phyloP scores from a whole-genome alignment of 2,888 invertebrate genomes.

The Nipponacmea schrenckii region DNA sequence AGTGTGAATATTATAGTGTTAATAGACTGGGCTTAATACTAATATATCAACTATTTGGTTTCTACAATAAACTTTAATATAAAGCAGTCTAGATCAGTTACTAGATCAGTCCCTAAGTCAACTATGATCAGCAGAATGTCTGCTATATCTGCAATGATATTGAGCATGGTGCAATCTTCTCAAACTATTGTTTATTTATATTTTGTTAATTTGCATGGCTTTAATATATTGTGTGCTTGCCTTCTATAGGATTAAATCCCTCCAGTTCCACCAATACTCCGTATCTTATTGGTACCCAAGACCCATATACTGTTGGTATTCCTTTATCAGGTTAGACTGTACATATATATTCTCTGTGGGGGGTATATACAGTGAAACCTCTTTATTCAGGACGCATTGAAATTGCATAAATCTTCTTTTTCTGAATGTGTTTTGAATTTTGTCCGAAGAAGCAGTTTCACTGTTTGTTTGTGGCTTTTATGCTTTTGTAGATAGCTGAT shows the following conservation, averaged over 20 bases:
- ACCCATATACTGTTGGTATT: constrained; percentile 82
- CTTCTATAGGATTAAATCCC: constrained; percentile 64
- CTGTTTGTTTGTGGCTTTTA: neutral
- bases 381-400: neutral
- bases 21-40: no score
- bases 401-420: neutral
- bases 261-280: constrained; percentile 68
- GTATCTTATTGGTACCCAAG: constrained; percentile 72
- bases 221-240: constrained; percentile 44
- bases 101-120: no score
- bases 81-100: no score
- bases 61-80: no score
- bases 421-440: neutral
- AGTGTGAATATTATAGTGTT: no score
- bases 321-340: constrained; percentile 76
- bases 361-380: neutral
- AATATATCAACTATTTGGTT: no score
- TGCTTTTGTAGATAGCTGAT: no score
- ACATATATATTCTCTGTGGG: constrained; percentile 13
- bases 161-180: no score
- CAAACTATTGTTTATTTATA: neutral
- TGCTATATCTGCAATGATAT: no score
- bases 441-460: neutral
- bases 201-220: constrained; percentile 52
- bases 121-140: no score